phyloP scores from a whole-genome alignment of 2,797 vertebrate genomes.

The Syngnathus rostellatus region DNA sequence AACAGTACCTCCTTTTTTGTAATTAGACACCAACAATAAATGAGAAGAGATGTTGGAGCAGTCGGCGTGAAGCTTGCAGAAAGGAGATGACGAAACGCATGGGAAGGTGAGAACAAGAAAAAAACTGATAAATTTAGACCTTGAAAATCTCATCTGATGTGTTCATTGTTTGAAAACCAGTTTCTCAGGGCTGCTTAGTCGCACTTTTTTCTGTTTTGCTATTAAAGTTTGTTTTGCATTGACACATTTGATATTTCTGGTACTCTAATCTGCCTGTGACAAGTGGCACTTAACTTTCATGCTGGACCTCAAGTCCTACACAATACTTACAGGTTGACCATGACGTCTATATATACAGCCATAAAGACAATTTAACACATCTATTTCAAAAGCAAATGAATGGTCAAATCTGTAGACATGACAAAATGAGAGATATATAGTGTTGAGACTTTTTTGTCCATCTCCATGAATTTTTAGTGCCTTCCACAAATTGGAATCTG shows the following conservation, averaged over 20 bases:
- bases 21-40: constrained; percentile 5
- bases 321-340: background rate
- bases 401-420: no score
- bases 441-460: no score
- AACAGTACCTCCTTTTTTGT: constrained; percentile 1
- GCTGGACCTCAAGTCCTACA: background rate
- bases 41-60: constrained; percentile 7
- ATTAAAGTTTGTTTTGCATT: constrained; percentile 51
- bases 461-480: background rate
- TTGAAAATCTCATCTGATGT: constrained; percentile 20
- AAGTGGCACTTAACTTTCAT: background rate
- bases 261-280: background rate
- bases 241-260: constrained; percentile 11
- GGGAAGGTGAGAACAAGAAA: background rate
- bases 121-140: background rate
- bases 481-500: background rate
- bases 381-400: no score
- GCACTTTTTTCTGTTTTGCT: constrained; percentile 26
- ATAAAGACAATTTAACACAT: no score
- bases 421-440: no score
- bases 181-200: constrained; percentile 27
- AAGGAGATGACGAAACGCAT: constrained; percentile 1
- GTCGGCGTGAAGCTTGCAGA: constrained; percentile 46
- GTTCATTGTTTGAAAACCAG: constrained; percentile 36
- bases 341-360: no score